A percentile compares a stretch with the other conserved stretches of the same genome.
Evolutionary conservation across 2,888 invertebrate genomes (phyloP).

Genomic region (Muschampia plurimacula): DNA sequence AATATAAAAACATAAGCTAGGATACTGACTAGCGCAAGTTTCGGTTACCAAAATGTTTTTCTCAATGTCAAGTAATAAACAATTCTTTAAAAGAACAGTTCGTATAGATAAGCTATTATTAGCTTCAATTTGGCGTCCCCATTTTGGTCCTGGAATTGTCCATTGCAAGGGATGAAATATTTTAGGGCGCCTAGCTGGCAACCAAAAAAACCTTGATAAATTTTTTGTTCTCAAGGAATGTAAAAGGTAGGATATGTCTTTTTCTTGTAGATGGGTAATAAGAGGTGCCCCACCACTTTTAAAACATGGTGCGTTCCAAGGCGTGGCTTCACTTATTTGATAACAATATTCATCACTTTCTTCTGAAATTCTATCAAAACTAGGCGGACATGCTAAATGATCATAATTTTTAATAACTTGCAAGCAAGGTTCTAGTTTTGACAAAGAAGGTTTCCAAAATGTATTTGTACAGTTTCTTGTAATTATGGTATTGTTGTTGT

Average conservation of each 20-base stretch:
- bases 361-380: conserved; percentile 63
- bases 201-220: conserved; percentile 71
- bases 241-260: conserved; percentile 61
- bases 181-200: conserved; percentile 76
- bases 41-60: conserved; percentile 59
- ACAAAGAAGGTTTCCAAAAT: conserved; percentile 62
- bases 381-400: conserved; percentile 65
- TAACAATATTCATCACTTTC: conserved; percentile 68
- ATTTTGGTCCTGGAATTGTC: conserved; percentile 79
- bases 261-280: conserved; percentile 64
- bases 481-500: conserved; percentile 57
- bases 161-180: conserved; percentile 74
- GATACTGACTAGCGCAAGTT: conserved; percentile 61
- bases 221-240: conserved; percentile 58
- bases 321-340: conserved; percentile 56
- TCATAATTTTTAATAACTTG: conserved; percentile 60
- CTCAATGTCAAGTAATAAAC: conserved; percentile 66
- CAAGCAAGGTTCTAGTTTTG: conserved; percentile 60
- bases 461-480: conserved; percentile 66
- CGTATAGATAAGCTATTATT: conserved; percentile 52
- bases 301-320: conserved; percentile 73
- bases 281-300: conserved; percentile 71
- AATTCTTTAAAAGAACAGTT: conserved; percentile 60
- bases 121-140: conserved; percentile 59
- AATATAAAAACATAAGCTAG: conserved; percentile 72